These are phyloP conservation scores for Linurgus olivaceus DNA, from an alignment of 2,797 vertebrate species.

Conservation along the genomic window DNA sequence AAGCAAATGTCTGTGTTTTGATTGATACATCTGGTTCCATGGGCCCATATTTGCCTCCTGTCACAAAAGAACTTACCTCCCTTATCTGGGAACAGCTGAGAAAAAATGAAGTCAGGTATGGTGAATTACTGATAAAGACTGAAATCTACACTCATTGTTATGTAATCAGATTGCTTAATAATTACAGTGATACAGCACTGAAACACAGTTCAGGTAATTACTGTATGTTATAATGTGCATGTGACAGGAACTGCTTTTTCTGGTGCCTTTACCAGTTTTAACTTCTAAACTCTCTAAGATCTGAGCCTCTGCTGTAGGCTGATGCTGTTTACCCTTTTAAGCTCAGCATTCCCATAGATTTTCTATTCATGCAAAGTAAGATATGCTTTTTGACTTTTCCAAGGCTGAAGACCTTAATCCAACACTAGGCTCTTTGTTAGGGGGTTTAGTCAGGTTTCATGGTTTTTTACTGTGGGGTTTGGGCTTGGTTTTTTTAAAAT, in stretches of 20 bases:
- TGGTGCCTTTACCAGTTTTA: neutral
- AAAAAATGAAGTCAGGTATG: conserved; percentile 68
- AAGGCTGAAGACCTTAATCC: neutral
- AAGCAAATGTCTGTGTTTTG: conserved; percentile 79
- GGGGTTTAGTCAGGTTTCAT: accelerated
- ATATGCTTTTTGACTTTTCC: neutral
- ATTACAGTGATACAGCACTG: neutral
- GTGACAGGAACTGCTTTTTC: neutral
- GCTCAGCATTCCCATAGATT: neutral
- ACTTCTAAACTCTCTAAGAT: neutral
- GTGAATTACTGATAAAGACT: neutral
- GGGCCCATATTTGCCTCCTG: conserved; percentile 62
- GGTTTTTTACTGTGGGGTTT: neutral
- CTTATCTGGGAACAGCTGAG: conserved; percentile 86
- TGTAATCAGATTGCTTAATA: neutral
- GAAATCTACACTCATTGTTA: neutral
- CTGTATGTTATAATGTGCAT: neutral
- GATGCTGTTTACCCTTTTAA: neutral
- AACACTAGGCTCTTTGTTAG: neutral
- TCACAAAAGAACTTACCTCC: conserved; percentile 74
- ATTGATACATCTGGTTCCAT: conserved; percentile 84
- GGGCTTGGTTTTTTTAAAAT: neutral
- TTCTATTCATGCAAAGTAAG: neutral
- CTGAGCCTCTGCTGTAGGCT: neutral
- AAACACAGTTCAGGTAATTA: neutral